Evolutionary conservation across 23 tunicate genomes (phyloP).

Genomic region (Trididemnum miniatum): DNA sequence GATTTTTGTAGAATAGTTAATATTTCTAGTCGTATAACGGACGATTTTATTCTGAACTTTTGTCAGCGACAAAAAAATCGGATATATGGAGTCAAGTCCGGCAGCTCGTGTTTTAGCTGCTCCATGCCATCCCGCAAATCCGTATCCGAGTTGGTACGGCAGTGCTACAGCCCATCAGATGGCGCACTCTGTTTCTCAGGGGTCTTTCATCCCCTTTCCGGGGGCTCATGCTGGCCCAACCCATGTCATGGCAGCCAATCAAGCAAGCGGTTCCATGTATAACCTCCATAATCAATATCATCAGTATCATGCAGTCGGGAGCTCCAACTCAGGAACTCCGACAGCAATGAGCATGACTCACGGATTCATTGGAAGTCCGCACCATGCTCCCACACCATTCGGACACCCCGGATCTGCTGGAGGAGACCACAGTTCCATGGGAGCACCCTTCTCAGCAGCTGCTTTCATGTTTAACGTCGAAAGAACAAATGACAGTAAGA

Average conservation of each 20-base stretch:
- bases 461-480: constrained; percentile 50
- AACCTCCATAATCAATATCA: constrained; percentile 54
- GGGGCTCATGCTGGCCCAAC: constrained; percentile 5
- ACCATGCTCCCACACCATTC: constrained; percentile 32
- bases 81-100: constrained; percentile 42
- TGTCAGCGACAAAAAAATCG: too few relatives aligned
- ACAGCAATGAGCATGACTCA: constrained; percentile 41
- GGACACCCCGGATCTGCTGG: constrained; percentile 21
- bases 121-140: constrained; percentile 32
- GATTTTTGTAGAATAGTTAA: too few relatives aligned
- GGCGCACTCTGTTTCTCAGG: constrained; percentile 12
- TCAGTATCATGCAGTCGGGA: constrained; percentile 36
- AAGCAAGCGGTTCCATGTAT: constrained; percentile 41
- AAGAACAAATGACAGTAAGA: constrained; percentile 27
- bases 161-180: constrained; percentile 30
- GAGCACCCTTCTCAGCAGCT: constrained; percentile 15
- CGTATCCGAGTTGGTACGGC: constrained; percentile 39
- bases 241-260: constrained; percentile 42
- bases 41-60: too few relatives aligned
- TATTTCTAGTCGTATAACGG: too few relatives aligned
- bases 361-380: constrained; percentile 45
- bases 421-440: constrained; percentile 33
- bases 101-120: constrained; percentile 39
- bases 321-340: constrained; percentile 8
- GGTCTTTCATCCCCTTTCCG: constrained; percentile 37